Evolutionary conservation across 2,113 vertebrate genomes (phyloP), one percentile per base, ranked within the genome.

Genomic region (Arizona elegans): DNA sequence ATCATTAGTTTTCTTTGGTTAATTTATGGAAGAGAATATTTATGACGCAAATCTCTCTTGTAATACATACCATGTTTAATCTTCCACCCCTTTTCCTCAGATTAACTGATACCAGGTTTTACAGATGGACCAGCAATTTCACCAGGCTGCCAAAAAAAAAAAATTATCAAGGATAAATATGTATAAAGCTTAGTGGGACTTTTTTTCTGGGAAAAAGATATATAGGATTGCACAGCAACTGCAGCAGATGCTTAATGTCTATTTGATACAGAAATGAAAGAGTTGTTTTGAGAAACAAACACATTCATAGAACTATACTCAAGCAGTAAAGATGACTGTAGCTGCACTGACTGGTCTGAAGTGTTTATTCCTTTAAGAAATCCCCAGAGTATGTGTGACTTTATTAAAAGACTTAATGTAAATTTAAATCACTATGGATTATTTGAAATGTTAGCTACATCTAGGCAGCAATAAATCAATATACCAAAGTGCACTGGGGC

Each of bases 391-490:
- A 43, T 29, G 59, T 90, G 90, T 59, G n/a, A 93, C 95, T 96
- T 96, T 94, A 96, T 95, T 96, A 96, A 94, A 97, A 97, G 94
- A 95, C 56, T 75, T 96, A 95, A 96, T 94, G 93, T 96, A 96
- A 96, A 96, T 97, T 97, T 94, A 96, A 96, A 96, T 95, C 90
- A 54, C 85, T 95, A 97, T 96, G 92, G 96, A 97, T 97, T 96
- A 93, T 91, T 95, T 96, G 90, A 95, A 96, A 93, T 90, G 94
- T 95, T 95, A 95, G 94, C 95, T 97, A 95, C 92, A 91, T 94
- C 92, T 93, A 94, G 94, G 89, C 93, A 95, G 92, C 81, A 95
- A 87, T 92, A 96, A 96, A 97, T 97, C 96, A 95, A 96, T 97
- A 96, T 89, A 89, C 92, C 93, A 93, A 96, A 96, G 94, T 94